These are phyloP conservation scores for Anabacerthia variegaticeps DNA, from an alignment of 2,797 vertebrate genomes.

Conservation along the genomic window DNA sequence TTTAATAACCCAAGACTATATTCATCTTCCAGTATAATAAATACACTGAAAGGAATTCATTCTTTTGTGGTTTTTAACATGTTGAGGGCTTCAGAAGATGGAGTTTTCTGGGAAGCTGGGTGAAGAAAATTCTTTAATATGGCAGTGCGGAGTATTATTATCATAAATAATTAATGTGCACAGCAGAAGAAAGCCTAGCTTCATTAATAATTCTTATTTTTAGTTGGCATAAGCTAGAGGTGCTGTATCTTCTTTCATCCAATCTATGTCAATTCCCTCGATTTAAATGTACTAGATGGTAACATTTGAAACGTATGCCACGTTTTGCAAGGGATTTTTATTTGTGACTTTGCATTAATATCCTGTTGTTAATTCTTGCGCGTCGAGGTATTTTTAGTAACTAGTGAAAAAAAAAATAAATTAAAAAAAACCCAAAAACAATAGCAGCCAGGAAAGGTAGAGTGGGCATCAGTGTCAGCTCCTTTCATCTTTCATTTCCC, in stretches of 20 bases:
- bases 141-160: conserved; percentile 81
- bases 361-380: conserved; percentile 66
- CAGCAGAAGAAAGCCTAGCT: conserved; percentile 82
- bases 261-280: conserved; percentile 78
- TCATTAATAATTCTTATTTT: conserved; percentile 89
- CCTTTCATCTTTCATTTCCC: conserved; percentile 75
- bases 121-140: conserved; percentile 85
- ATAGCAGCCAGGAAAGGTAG: conserved; percentile 61
- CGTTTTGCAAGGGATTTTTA: conserved; percentile 34
- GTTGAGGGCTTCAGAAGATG: conserved; percentile 77
- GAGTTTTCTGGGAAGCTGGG: conserved; percentile 81
- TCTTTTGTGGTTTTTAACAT: conserved; percentile 81
- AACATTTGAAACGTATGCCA: conserved; percentile 74
- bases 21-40: conserved; percentile 85
- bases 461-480: conserved; percentile 70
- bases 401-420: neutral
- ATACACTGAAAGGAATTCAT: conserved; percentile 79
- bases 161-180: conserved; percentile 87
- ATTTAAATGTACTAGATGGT: conserved; percentile 78
- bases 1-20: conserved; percentile 89
- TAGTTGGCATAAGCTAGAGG: conserved; percentile 81
- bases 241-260: conserved; percentile 80
- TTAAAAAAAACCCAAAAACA: neutral
- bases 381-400: conserved; percentile 73
- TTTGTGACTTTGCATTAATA: conserved; percentile 68